These are phyloP conservation scores for Octodonta nipae DNA, from an alignment of 2,888 invertebrate genomes.

Conservation along the genomic window DNA sequence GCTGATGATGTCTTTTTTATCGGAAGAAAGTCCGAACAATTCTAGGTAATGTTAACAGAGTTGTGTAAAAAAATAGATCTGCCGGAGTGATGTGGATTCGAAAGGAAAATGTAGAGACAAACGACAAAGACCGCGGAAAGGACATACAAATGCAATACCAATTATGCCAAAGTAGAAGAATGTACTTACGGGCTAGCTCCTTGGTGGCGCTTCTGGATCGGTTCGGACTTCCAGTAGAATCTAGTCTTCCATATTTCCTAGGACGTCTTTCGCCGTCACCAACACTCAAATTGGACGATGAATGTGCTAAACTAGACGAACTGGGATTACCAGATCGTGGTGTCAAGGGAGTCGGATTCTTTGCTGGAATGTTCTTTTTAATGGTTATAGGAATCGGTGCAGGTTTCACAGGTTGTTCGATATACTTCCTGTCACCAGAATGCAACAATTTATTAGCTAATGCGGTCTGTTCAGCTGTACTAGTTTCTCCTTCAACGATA, in stretches of 20 bases:
- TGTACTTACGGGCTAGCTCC: constrained; percentile 67
- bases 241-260: constrained; percentile 58
- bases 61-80: too few relatives aligned
- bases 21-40: too few relatives aligned
- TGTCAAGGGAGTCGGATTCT: constrained; percentile 32
- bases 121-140: too few relatives aligned
- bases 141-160: too few relatives aligned
- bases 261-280: constrained; percentile 39
- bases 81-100: too few relatives aligned
- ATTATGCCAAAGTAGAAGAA: too few relatives aligned
- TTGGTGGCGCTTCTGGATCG: constrained; percentile 81
- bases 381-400: constrained; percentile 63
- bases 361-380: constrained; percentile 38
- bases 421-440: constrained; percentile 80
- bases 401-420: constrained; percentile 70
- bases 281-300: constrained; percentile 33
- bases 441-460: constrained; percentile 78
- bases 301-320: constrained; percentile 33
- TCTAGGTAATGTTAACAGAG: too few relatives aligned
- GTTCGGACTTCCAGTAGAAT: constrained; percentile 66
- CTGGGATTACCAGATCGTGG: constrained; percentile 23
- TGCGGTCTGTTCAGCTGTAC: constrained; percentile 68
- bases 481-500: constrained; percentile 77
- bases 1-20: too few relatives aligned
- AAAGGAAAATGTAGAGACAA: too few relatives aligned